A percentile compares a stretch with the other conserved stretches of the same genome.
These are phyloP conservation scores for Meloidogyne hapla DNA, from an alignment of 1,140 invertebrate genomes.

Conservation along the genomic window DNA sequence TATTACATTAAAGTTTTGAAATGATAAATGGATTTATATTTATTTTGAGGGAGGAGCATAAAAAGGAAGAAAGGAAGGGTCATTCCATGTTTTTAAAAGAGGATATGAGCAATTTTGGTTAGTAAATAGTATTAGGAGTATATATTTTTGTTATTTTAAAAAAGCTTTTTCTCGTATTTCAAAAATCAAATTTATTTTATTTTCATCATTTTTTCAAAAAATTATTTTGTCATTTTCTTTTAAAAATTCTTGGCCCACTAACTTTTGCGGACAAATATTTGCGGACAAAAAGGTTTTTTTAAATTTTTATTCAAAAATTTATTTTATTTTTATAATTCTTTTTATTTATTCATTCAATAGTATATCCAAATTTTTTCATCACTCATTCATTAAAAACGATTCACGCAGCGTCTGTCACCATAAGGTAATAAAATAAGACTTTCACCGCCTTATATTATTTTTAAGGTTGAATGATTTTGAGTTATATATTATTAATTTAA, in stretches of 20 bases:
- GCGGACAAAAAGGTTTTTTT: too few relatives aligned
- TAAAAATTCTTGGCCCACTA: too few relatives aligned
- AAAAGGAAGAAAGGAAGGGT: neutral
- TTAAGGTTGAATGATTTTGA: neutral
- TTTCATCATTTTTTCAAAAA: neutral
- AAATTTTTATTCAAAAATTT: too few relatives aligned
- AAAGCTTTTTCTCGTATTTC: neutral
- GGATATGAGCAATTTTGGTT: neutral
- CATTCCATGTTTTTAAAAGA: neutral
- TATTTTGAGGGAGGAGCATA: neutral
- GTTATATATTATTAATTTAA: neutral
- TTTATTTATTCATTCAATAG: neutral
- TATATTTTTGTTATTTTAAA: slow-evolving; percentile 28
- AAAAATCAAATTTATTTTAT: slow-evolving; percentile 10
- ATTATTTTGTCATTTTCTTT: slow-evolving; percentile 7
- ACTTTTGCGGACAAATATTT: too few relatives aligned
- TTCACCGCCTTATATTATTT: neutral
- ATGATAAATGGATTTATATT: neutral
- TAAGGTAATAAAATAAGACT: neutral
- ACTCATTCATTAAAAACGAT: neutral
- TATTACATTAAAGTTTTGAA: neutral
- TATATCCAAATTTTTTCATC: neutral
- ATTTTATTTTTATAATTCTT: too few relatives aligned
- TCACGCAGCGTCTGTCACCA: neutral
- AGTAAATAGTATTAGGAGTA: neutral